Conservation (phyloP, 64 coral and sea anemone genomes). For the Montipora capricornis region DNA sequence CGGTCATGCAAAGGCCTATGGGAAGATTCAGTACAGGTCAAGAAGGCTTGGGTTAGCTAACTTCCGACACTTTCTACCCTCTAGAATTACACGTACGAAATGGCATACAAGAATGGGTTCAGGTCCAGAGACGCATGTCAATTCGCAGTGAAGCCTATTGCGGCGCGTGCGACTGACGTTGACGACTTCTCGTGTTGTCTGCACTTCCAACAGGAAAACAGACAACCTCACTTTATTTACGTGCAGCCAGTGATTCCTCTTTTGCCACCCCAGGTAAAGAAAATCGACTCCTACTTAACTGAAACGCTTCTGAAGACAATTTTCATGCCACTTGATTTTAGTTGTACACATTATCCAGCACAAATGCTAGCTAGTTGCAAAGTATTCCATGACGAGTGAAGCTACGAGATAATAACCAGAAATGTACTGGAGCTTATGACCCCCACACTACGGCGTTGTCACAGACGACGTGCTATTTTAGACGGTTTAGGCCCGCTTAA, state of each 20-base stretch:
- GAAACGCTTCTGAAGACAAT: too few relatives aligned
- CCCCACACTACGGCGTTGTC: too few relatives aligned
- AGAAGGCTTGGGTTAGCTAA: neutral
- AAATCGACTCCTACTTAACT: neutral
- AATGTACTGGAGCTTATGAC: too few relatives aligned
- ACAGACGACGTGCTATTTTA: too few relatives aligned
- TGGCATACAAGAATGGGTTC: slow-evolving; percentile 8
- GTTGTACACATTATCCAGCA: too few relatives aligned
- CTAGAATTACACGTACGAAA: neutral
- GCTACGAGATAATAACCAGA: too few relatives aligned
- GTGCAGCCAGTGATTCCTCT: neutral
- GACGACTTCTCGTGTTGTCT: neutral
- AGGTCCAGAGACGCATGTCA: neutral
- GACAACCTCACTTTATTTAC: neutral
- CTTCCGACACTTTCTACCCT: neutral
- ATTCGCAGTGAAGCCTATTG: neutral
- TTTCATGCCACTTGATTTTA: too few relatives aligned
- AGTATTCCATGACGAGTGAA: too few relatives aligned
- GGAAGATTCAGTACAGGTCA: too few relatives aligned
- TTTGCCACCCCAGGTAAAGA: neutral
- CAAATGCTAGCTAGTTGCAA: too few relatives aligned
- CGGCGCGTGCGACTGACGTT: neutral
- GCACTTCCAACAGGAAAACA: neutral
- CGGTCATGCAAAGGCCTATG: too few relatives aligned
- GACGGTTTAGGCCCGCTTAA: too few relatives aligned